Base-by-base conservation (phyloP, 1,140 invertebrate species). In the Hyposmocoma kahamanoa region DNA sequence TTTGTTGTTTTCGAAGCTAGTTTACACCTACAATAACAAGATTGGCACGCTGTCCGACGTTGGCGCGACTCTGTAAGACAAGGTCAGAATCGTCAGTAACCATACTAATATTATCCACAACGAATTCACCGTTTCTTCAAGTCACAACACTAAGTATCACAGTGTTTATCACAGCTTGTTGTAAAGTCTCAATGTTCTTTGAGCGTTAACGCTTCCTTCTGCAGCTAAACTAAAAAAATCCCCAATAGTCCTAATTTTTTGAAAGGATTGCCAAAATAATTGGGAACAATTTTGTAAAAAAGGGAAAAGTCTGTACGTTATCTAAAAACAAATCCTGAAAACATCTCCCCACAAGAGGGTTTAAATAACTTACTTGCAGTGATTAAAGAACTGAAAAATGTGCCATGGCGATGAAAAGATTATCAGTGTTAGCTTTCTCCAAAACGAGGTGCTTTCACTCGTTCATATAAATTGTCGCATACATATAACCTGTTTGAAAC, bases 11-110 rank as follows among this genome's bases (percentile, higher is more conserved):
- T n/a, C n/a, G n/a, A n/a, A n/a, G n/a, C n/a, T n/a, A n/a, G n/a
- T n/a, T n/a, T n/a, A n/a, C n/a, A n/a, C n/a, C n/a, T n/a, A n/a
- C n/a, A n/a, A n/a, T n/a, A n/a, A n/a, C n/a, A n/a, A n/a, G 59
- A 71, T 72, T 78, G 76, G 67, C 72, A 71, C 71, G 70, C 32
- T 53, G 72, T 28, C 57, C 55, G 62, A 55, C 34, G 60, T 67
- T 48, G 65, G 54, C 56, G 24, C 39, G 67, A 50, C 62, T 83
- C 79, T 83, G 79, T 70, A 83, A 83, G 53, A 61, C 67, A 83
- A 83, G 56, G 73, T 83, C 79, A 83, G 42, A 79, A 38, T 64
- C 62, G 66, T 83, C 71, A 83, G 64, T 80, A 70, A 66, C 64
- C 32, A 22, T 56, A 38, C 54, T 32, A 42, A 52, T 61, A n/a